Percentiles rank a stretch among this genome's conserved stretches.
phyloP scores from a whole-genome alignment of 2,797 vertebrate species.

The Anguilla pacifica region DNA sequence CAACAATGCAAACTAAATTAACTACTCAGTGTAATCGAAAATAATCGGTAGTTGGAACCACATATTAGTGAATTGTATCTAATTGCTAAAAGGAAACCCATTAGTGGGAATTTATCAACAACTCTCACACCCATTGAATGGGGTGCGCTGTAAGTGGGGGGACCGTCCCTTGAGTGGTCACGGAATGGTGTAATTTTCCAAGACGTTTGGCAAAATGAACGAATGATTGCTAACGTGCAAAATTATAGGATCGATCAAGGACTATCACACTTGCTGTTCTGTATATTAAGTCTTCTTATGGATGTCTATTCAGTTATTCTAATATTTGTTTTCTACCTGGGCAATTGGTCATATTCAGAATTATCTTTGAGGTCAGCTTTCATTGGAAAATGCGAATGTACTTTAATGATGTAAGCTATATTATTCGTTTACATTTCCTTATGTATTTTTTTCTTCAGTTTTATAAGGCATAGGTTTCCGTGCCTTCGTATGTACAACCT shows the following conservation, averaged over 20 bases:
- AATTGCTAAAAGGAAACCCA: constrained; percentile 17
- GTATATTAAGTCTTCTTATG: constrained; percentile 32
- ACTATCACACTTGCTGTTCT: constrained; percentile 1
- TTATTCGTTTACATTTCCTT: too few relatives aligned
- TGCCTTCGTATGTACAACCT: background rate
- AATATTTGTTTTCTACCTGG: constrained; percentile 33
- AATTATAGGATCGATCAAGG: constrained; percentile 14
- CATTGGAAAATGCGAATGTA: background rate
- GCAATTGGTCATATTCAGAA: background rate
- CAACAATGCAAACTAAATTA: constrained; percentile 8
- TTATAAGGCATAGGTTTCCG: background rate
- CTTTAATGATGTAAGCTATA: background rate
- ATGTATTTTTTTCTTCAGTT: background rate
- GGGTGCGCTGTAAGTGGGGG: constrained; percentile 4
- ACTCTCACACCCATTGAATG: background rate
- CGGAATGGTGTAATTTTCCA: constrained; percentile 37
- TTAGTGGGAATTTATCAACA: constrained; percentile 22
- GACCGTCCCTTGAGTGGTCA: constrained; percentile 24
- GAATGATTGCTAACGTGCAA: background rate
- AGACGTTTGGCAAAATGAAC: constrained; percentile 28
- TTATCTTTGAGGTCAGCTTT: background rate
- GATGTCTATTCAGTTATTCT: constrained; percentile 56
- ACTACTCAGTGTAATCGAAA: background rate
- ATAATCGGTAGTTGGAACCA: background rate
- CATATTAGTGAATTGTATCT: background rate